Base-by-base conservation (phyloP, 2,888 invertebrate species). In the Liposcelis brunnea region DNA sequence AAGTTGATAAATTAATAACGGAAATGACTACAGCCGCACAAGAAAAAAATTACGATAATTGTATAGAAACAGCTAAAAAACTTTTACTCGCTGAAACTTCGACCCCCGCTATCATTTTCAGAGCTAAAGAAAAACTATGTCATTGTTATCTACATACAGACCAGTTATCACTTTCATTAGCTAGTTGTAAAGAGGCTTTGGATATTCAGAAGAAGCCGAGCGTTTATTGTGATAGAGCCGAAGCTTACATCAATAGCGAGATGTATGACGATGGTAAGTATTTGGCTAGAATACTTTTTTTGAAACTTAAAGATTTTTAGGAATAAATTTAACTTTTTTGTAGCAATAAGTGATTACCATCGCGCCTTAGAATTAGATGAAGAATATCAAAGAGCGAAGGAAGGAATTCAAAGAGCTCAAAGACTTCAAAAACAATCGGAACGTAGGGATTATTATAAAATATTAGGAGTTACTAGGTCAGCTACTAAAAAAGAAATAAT, bases 371-470 rank as follows among this genome's bases (percentile, higher is more conserved):
- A 86, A 54, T 65, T 87, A 21, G 87, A 97, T 53, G 78, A 81
- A 33, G 72, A 77, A 19, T 70, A 76, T 49, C 74, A 78, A 52
- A 68, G 87, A 51, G 94, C 94, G 2, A 82, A 84, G 60, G 91
- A 97, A 49, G 95, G 95, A 0, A 61, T 91, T 16, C 74, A 77
- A 49, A 77, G 78, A 54, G 91, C 93, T 2, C 87, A 94, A 64
- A 85, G 89, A 58, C 64, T 93, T 53, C 86, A 91, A 63, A 94
- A 94, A 58, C 85, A 90, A 59, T 74, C 94, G 0, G 86, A 91
- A 58, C 82, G 82, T 57, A 68, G 94, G 52, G 97, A 98, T 65
- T 98, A 98, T 65, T 98, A 98, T 64, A 95, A 97, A 66, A 95
- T 95, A 55, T 69, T 95, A 45, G 85, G 81, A 11, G 94, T 99